These are phyloP conservation scores for Antitype chi DNA, from an alignment of 2,888 invertebrate genomes.

Conservation along the genomic window DNA sequence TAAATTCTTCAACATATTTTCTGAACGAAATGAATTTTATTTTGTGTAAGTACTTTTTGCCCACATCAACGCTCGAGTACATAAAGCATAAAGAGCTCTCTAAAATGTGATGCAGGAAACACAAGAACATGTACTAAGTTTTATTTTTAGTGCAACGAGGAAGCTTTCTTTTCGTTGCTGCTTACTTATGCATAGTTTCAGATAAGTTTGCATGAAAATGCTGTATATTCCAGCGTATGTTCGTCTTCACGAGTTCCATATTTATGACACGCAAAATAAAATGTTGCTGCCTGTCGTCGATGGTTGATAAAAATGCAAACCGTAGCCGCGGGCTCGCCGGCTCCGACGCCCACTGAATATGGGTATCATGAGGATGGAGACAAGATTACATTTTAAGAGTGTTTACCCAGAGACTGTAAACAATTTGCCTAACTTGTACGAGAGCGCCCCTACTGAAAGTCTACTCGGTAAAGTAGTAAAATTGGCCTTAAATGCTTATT, in stretches of 20 bases:
- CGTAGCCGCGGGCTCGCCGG: constrained; percentile 82
- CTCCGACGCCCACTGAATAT: constrained; percentile 83
- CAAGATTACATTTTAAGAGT: constrained; percentile 79
- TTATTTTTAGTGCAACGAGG: constrained; percentile 78
- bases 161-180: constrained; percentile 78
- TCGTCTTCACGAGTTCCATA: constrained; percentile 85
- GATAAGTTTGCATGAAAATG: constrained; percentile 88
- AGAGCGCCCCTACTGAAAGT: constrained; percentile 56
- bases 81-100: constrained; percentile 66
- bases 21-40: constrained; percentile 38
- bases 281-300: constrained; percentile 86
- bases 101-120: constrained; percentile 62
- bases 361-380: constrained; percentile 76
- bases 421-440: constrained; percentile 71
- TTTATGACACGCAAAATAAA: constrained; percentile 90
- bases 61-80: constrained; percentile 54
- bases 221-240: constrained; percentile 82
- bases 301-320: constrained; percentile 90
- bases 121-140: constrained; percentile 70
- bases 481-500: constrained; percentile 64
- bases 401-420: constrained; percentile 71
- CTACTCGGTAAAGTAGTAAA: constrained; percentile 60
- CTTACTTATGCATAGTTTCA: constrained; percentile 89
- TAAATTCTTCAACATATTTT: constrained; percentile 14
- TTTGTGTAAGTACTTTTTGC: constrained; percentile 41